These are phyloP conservation scores for Lamprotornis superbus DNA, from an alignment of 2,113 vertebrate species.

Conservation along the genomic window DNA sequence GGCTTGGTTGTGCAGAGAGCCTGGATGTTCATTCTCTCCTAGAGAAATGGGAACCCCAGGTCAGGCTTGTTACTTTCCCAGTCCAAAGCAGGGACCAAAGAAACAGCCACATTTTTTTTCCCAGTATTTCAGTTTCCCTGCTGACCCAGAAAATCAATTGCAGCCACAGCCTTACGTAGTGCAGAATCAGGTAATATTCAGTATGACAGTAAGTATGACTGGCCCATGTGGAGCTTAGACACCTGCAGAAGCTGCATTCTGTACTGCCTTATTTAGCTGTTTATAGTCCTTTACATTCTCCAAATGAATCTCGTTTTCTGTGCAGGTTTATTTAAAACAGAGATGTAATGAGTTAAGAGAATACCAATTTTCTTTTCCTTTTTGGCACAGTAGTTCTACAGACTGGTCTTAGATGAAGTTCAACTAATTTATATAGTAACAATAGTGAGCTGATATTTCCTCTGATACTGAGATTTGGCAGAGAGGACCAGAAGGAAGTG, in stretches of 20 bases:
- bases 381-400: not conserved
- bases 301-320: not conserved
- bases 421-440: constrained; percentile 47
- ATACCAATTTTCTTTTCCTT: not conserved
- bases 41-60: not conserved
- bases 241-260: not conserved
- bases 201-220: not conserved
- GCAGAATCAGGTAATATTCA: not conserved
- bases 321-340: not conserved
- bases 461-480: constrained; percentile 52
- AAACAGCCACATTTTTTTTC: not conserved
- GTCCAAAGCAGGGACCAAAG: not conserved
- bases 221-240: not conserved
- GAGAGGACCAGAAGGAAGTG: constrained; percentile 53
- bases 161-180: not conserved
- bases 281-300: not conserved
- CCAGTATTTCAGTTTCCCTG: not conserved
- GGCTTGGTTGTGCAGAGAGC: not conserved
- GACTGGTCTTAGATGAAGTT: constrained; percentile 36
- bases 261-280: not conserved
- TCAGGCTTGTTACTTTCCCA: not conserved
- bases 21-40: not conserved
- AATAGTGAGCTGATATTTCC: constrained; percentile 60
- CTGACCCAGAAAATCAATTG: not conserved
- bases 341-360: not conserved